Evolutionary conservation across 1,140 invertebrate species (phyloP).

Genomic region (Ceratosolen solmsi): DNA sequence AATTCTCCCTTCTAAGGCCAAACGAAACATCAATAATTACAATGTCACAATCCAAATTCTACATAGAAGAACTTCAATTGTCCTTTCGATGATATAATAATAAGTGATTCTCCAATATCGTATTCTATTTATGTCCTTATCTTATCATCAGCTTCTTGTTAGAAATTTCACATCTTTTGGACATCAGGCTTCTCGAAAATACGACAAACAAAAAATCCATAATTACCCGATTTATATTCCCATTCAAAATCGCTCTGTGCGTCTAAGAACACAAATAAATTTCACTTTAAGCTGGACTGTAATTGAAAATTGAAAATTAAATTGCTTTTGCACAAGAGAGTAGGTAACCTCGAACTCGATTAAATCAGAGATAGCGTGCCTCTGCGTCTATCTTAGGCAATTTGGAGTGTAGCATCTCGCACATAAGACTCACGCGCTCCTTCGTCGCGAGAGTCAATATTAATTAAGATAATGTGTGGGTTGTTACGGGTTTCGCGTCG

Average conservation of each 20-base stretch:
- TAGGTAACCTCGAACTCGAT: background rate
- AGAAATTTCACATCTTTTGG: background rate
- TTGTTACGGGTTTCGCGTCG: background rate
- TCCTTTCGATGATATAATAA: no score
- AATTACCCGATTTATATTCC: no score
- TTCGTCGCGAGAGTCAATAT: conserved; percentile 60
- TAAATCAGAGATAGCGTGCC: background rate
- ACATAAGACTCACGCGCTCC: conserved; percentile 3
- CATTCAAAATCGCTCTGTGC: background rate
- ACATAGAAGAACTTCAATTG: no score
- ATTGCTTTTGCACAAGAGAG: background rate
- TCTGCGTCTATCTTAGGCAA: background rate
- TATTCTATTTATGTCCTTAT: no score
- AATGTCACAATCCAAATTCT: no score
- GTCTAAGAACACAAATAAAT: background rate
- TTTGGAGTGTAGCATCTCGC: background rate
- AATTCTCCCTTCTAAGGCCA: no score
- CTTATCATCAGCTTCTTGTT: background rate
- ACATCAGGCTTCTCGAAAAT: background rate
- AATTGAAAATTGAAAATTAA: conserved; percentile 10
- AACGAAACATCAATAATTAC: no score
- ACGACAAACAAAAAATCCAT: background rate
- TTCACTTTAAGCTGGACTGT: background rate
- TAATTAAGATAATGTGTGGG: conserved; percentile 62
- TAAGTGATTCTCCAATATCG: no score